Evolutionary conservation across 2,888 invertebrate genomes (phyloP).

Genomic region (Agriotes lineatus): DNA sequence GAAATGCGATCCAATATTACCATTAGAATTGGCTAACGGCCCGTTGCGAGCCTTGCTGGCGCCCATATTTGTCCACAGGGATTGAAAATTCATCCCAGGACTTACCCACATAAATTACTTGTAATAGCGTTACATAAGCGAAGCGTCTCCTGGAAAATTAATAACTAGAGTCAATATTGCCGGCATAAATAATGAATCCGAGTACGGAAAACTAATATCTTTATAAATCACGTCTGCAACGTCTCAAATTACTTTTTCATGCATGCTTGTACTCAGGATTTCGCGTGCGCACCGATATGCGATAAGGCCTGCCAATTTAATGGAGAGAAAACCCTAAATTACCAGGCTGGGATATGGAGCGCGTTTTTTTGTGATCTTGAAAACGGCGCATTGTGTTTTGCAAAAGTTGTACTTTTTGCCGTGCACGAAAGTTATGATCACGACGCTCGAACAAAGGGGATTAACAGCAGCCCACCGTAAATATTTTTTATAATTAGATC

Average conservation of each 20-base stretch:
- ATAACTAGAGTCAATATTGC: conserved; percentile 28
- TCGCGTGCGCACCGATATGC: conserved; percentile 18
- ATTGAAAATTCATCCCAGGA: conserved; percentile 1
- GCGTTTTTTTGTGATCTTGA: conserved; percentile 19
- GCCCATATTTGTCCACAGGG: neutral
- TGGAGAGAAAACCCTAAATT: conserved; percentile 42
- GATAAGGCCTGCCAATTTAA: conserved; percentile 40
- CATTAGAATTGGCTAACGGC: too few relatives aligned
- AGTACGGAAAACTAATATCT: conserved; percentile 28
- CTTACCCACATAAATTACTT: conserved; percentile 29
- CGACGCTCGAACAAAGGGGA: conserved; percentile 31
- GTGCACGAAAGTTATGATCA: conserved; percentile 23
- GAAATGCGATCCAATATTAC: too few relatives aligned
- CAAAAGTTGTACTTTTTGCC: too few relatives aligned
- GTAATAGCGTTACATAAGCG: conserved; percentile 15
- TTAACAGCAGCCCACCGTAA: conserved; percentile 36
- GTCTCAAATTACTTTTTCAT: conserved; percentile 36
- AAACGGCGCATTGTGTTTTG: conserved; percentile 33
- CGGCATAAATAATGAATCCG: conserved; percentile 24
- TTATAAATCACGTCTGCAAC: conserved; percentile 35
- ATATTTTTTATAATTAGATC: neutral
- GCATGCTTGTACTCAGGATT: conserved; percentile 1
- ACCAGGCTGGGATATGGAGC: conserved; percentile 32
- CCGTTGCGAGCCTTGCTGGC: neutral
- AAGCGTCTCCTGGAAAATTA: conserved; percentile 21